Evolutionary conservation across 2,888 invertebrate species (phyloP), one percentile per base, ranked within the genome.

Genomic region (Blera fallax): DNA sequence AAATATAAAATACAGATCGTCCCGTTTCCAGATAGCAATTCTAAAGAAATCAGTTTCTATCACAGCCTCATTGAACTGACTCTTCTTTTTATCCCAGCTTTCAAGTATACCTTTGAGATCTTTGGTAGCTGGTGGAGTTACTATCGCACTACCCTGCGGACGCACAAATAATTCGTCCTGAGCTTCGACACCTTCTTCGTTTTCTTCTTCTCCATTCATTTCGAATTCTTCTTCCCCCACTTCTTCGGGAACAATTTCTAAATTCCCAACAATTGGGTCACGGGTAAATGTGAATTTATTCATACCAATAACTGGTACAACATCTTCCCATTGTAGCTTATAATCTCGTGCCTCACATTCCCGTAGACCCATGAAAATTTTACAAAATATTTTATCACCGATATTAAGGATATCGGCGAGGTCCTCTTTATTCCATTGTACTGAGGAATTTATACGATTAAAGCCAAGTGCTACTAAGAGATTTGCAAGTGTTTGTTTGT

Each of bases 11-110:
- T 92, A 93, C 52, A 92, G 92, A 3, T 92, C 88, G 0, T 93
- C 93, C 1, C 93, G 92, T 73, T 91, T 93, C 94, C 95, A 95
- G 0, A 95, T 91, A 0, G 94, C 94, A 6, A 88, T 43, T 24
- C 43, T 77, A 34, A 81, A 88, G 10, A 88, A 77, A 14, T 85
- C 87, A 0, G 88, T 79, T 27, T 87, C 82, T 1, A 89, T 18
- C 5, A 88, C 79, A 11, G 82, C 88, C 43, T 78, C 84, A 1
- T 76, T 29, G 11, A 37, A 11, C 2, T 84, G 62, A 24, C 58
- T 60, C 18, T 65, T 37, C 8, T 67, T 80, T 1, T 7, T 27
- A 40, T 87, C 82, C 87, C 87, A 88, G 1, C 40, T 10, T 10
- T n/a, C 3, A 6, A 88, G 76, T 27, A 87, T 62, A 2, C 67